Evolutionary conservation across 2,888 invertebrate genomes (phyloP).

Genomic region (Coronaproctus castanopsis): DNA sequence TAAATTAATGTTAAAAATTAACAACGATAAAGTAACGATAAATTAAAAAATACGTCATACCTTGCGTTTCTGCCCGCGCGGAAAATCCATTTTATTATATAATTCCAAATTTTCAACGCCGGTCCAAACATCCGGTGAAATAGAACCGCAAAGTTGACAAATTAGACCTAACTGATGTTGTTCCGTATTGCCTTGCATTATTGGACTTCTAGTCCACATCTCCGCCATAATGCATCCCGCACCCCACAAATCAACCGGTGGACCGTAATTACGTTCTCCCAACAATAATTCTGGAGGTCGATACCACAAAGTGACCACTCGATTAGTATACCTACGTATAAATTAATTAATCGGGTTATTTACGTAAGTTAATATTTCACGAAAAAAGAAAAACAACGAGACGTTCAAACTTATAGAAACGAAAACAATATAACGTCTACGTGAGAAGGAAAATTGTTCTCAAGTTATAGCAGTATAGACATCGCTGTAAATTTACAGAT

Average conservation of each 20-base stretch:
- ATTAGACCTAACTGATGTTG: slow-evolving; percentile 89
- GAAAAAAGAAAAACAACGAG: neutral
- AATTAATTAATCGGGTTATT: neutral
- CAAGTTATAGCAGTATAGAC: no score
- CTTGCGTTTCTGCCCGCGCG: slow-evolving; percentile 66
- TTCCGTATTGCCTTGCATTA: slow-evolving; percentile 85
- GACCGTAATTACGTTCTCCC: slow-evolving; percentile 84
- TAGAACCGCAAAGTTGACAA: slow-evolving; percentile 87
- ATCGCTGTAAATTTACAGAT: no score
- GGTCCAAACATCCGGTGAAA: slow-evolving; percentile 83
- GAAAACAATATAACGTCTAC: no score
- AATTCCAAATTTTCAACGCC: slow-evolving; percentile 75
- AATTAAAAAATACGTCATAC: no score
- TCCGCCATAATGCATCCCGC: slow-evolving; percentile 99
- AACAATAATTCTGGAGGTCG: slow-evolving; percentile 46
- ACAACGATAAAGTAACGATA: no score
- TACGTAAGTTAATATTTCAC: neutral
- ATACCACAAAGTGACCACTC: slow-evolving; percentile 96
- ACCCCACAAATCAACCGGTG: slow-evolving; percentile 91
- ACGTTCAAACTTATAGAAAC: no score
- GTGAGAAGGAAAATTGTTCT: no score
- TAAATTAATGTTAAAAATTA: no score
- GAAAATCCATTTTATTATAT: slow-evolving; percentile 69
- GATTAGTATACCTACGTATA: slow-evolving; percentile 65
- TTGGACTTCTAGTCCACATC: slow-evolving; percentile 87